phyloP scores from a whole-genome alignment of 2,113 vertebrate genomes.

The Pomatorhinus ruficollis region DNA sequence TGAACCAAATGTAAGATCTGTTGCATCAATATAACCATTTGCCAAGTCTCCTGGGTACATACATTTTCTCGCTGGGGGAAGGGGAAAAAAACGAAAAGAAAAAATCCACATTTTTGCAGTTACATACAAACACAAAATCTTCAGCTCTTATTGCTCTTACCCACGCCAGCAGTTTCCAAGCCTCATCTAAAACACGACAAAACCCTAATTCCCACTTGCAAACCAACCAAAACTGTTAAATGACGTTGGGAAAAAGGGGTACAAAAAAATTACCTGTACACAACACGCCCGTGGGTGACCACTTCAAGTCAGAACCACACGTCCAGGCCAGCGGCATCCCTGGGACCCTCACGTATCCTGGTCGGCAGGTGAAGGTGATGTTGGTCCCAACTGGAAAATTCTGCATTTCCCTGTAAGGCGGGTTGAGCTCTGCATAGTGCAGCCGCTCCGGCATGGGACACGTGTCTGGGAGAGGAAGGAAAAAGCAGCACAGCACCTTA shows the following conservation, averaged over 20 bases:
- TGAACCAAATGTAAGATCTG: neutral
- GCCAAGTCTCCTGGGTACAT: rapidly evolving
- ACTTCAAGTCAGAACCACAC: neutral
- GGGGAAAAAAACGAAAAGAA: rapidly evolving
- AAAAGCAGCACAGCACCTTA: neutral
- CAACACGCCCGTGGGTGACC: neutral
- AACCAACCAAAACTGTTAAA: neutral
- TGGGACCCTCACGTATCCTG: rapidly evolving
- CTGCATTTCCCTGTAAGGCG: rapidly evolving
- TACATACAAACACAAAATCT: neutral
- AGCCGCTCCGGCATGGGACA: rapidly evolving
- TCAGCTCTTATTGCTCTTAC: neutral
- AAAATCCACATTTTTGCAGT: neutral
- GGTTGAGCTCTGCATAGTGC: rapidly evolving
- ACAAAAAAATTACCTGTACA: conserved; percentile 1
- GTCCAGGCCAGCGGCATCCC: rapidly evolving
- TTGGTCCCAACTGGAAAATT: neutral
- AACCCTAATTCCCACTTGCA: neutral
- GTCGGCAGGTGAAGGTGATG: neutral
- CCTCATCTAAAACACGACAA: rapidly evolving
- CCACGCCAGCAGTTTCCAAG: neutral
- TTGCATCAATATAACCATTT: neutral
- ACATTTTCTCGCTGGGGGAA: conserved; percentile 27
- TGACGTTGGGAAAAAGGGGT: rapidly evolving
- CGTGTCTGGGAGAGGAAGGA: rapidly evolving